Evolutionary conservation across 2,888 invertebrate species (phyloP), one percentile per base, ranked within the genome.

Genomic region (Conus canariensis): DNA sequence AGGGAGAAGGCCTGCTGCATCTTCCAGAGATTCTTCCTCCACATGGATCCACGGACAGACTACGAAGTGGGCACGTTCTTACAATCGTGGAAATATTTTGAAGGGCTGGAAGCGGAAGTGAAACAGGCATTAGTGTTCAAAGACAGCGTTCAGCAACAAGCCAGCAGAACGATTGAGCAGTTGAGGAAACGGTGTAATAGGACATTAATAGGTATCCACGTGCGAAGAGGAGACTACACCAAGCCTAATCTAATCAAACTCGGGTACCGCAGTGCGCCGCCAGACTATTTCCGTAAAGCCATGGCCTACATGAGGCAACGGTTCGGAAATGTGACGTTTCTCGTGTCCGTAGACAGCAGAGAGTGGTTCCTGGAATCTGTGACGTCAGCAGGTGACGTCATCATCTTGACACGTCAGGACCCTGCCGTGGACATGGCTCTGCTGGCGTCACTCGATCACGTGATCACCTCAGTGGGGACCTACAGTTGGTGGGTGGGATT

Each of bases 401-500:
- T 83, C 0, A 19, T 89, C 56, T 88, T 89, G 74, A 88, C 90
- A 30, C 89, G 83, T 25, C n/a, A 45, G 22, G n/a, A 80, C 16
- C 90, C 92, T 10, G 93, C 87, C 58, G 89, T 93, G 12, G 93
- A 93, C 85, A 60, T 94, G 58, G 93, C 94, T 0, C 45, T 94
- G n/a, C 90, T 94, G 12, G 85, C 93, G 19, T 88, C 91, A 77
- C 93, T 93, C 90, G 92, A 94, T 85, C 94, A 94, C 89, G 92
- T 92, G 14, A 94, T 94, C 12, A 93, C 92, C 77, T 93, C 93
- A 2, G 93, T 94, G 6, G 94, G 94, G 0, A 93, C 94, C 9
- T 94, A 92, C 88, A 91, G 93, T 70, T 94, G 94, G 94, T 94
- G 94, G 94, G 91, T 92, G 14, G 92, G 91, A 1, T 94, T 92